Percentiles rank a stretch among this genome's conserved stretches.
Conservation (phyloP, 2,888 invertebrate genomes). For the Elmis aenea region DNA sequence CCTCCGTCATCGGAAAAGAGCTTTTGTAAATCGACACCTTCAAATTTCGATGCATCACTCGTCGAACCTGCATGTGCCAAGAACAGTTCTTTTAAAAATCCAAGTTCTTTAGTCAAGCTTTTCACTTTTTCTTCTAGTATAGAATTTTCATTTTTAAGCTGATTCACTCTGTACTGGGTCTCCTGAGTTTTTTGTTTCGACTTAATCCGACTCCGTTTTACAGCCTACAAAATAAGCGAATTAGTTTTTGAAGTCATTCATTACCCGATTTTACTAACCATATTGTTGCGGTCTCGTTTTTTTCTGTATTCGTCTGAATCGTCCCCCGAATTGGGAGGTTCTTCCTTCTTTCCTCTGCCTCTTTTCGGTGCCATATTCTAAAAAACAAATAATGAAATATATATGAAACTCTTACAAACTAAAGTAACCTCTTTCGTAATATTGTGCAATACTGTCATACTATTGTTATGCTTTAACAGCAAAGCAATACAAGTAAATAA, state of each 20-base stretch:
- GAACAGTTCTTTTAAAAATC: constrained; percentile 75
- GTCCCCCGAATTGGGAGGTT: constrained; percentile 58
- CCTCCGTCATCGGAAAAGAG: constrained; percentile 49
- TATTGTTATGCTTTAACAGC: not conserved
- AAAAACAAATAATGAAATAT: constrained; percentile 4
- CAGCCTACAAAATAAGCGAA: constrained; percentile 55
- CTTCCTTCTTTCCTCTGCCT: constrained; percentile 39
- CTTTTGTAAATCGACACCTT: constrained; percentile 55
- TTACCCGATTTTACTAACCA: constrained; percentile 41
- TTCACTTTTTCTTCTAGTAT: constrained; percentile 76
- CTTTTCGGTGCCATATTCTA: constrained; percentile 36
- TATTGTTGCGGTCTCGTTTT: constrained; percentile 72
- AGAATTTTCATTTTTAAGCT: constrained; percentile 73
- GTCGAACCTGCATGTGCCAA: constrained; percentile 70
- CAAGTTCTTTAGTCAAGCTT: constrained; percentile 72
- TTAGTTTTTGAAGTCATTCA: not conserved
- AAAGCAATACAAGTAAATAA: not conserved
- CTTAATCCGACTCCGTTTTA: constrained; percentile 76
- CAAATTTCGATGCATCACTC: constrained; percentile 51
- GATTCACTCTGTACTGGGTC: constrained; percentile 68
- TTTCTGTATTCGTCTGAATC: constrained; percentile 66
- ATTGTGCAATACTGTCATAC: not conserved
- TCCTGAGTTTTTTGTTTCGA: constrained; percentile 72
- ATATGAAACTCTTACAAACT: not conserved
- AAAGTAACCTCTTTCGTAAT: not conserved